Base-by-base conservation (phyloP, 2,113 vertebrate species). In the Ovis canadensis region DNA sequence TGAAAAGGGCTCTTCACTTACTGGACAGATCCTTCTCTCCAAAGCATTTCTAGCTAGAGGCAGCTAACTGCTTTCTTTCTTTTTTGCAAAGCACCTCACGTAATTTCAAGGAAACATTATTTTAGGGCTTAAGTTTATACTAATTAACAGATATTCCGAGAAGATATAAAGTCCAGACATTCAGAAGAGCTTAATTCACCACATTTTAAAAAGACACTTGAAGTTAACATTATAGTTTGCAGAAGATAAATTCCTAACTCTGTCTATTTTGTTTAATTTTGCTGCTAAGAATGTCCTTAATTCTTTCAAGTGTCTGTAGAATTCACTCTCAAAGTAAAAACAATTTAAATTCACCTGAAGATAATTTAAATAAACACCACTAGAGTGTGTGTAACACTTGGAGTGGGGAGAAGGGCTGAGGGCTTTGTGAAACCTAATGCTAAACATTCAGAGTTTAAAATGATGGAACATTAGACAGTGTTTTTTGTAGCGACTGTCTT, bases 251-350 rank as follows among this genome's bases (percentile, higher is more conserved):
- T 95, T 88, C n/a, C 62, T 77, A 25, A 88, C 43, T 94, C 48
- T 88, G 15, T 60, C 86, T 94, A 50, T 71, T 92, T 87, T 97
- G 90, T 74, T 98, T 97, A 80, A 97, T 90, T 96, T 92, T 67
- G 67, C 60, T 48, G 91, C 33, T 82, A 52, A n/a, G 87, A 88
- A 64, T 59, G 71, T 87, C 60, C 88, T 60, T 62, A 31, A 16
- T 88, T 74, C 50, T 96, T 86, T 94, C 67, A 62, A 92, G 86
- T 55, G 31, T 90, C 71, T 84, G 33, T 83, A 90, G 71, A 92
- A 87, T 60, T 90, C 54, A 50, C 50, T 96, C 25, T 59, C 77
- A 40, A 74, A 94, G 84, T 95, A 43, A 91, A 96, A 96, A 92
- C 67, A 67, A n/a, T 83, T 87, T 89, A 57, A 77, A 54, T 87